Percentiles rank a stretch among this genome's conserved stretches.
phyloP scores from a whole-genome alignment of 2,888 invertebrate species.

The Marronus borbonicus region DNA sequence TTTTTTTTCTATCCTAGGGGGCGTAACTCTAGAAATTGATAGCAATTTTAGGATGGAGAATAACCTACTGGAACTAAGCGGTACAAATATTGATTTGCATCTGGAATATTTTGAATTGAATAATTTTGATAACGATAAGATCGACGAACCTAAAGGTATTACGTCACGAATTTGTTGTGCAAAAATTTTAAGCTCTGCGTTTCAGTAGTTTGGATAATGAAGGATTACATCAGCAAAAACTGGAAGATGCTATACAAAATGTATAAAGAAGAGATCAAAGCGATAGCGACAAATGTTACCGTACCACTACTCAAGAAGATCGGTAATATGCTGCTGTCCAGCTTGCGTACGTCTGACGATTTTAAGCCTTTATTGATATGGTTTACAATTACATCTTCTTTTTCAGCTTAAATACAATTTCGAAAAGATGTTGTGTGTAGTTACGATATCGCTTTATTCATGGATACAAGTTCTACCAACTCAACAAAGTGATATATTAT shows the following conservation, averaged over 20 bases:
- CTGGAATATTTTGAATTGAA: neutral
- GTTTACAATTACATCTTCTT: no score
- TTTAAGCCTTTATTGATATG: no score
- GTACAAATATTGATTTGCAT: neutral
- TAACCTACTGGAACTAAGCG: neutral
- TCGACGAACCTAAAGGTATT: neutral
- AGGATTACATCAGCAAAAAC: neutral
- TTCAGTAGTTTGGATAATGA: neutral
- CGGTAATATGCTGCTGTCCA: neutral
- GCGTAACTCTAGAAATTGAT: neutral
- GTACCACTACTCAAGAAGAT: neutral
- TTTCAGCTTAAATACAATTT: no score
- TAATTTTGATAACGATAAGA: neutral
- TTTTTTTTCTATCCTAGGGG: neutral
- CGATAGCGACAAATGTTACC: neutral
- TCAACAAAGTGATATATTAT: neutral
- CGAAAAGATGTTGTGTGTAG: no score
- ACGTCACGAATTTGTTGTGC: neutral
- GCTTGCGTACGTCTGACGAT: neutral
- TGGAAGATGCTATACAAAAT: neutral
- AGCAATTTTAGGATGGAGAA: neutral
- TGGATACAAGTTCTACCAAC: neutral
- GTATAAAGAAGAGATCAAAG: neutral
- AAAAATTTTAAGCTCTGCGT: neutral
- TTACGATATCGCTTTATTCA: neutral